Evolutionary conservation across 2,113 vertebrate genomes (phyloP).

Genomic region (Turnix velox): DNA sequence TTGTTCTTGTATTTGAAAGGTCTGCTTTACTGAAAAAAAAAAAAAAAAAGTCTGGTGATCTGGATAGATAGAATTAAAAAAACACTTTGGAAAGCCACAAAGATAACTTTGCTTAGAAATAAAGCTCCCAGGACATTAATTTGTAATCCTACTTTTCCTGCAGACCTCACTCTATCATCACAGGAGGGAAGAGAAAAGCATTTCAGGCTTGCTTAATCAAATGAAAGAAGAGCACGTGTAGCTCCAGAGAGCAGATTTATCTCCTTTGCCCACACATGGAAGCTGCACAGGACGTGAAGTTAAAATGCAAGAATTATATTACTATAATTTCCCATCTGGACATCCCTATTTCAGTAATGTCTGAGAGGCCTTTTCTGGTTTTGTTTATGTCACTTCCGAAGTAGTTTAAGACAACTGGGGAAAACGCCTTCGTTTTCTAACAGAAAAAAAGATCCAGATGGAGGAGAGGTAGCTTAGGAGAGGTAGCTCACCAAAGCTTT

Average conservation of each 20-base stretch:
- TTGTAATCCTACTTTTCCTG: background rate
- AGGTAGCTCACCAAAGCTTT: background rate
- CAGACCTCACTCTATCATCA: background rate
- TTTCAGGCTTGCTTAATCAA: slow-evolving; percentile 2
- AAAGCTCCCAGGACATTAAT: background rate
- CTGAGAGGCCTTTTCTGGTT: slow-evolving; percentile 25
- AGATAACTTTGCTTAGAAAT: background rate
- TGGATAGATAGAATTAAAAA: background rate
- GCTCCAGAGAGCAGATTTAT: background rate
- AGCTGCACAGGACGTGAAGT: slow-evolving; percentile 5
- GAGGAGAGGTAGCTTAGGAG: background rate
- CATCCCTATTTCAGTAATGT: slow-evolving; percentile 13
- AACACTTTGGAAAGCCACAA: background rate
- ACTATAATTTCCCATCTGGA: slow-evolving; percentile 32
- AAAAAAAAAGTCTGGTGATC: background rate
- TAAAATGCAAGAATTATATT: background rate
- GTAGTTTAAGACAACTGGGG: slow-evolving; percentile 6
- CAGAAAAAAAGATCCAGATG: background rate
- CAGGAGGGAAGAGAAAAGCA: background rate
- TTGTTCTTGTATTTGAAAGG: background rate
- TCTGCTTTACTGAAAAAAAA: background rate
- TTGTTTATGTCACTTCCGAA: slow-evolving; percentile 30
- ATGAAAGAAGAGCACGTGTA: background rate
- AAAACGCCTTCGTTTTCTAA: background rate
- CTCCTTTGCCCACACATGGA: slow-evolving; percentile 21